These are phyloP conservation scores for Mirza zaza DNA, from an alignment of 2,113 vertebrate species.

Conservation along the genomic window DNA sequence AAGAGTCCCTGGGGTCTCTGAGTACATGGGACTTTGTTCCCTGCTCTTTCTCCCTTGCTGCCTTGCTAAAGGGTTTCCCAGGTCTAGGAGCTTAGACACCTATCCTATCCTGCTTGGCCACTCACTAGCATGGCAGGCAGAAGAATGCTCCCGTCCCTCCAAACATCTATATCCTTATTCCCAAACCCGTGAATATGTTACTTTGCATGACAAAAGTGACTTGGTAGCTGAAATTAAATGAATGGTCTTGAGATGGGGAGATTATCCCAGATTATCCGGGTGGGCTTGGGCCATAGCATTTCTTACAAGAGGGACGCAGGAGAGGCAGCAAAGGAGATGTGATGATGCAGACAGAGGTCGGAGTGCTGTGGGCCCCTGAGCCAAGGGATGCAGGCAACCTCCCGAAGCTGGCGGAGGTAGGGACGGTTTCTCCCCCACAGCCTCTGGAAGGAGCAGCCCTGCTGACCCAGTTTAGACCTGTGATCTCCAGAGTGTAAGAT, in stretches of 20 bases:
- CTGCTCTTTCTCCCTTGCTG: background rate
- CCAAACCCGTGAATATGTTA: background rate
- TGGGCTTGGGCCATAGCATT: background rate
- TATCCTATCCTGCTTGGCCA: background rate
- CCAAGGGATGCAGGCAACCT: no score
- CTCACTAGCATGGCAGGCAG: background rate
- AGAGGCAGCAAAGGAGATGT: background rate
- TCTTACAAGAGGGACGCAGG: background rate
- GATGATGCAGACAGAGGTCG: background rate
- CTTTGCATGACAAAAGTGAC: background rate
- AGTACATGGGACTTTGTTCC: background rate
- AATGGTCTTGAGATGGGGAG: background rate
- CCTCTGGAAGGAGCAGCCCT: background rate
- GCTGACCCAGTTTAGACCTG: background rate
- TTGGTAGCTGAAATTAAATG: background rate
- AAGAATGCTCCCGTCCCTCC: background rate
- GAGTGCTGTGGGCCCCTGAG: background rate
- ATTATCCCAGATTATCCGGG: background rate
- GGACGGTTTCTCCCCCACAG: no score
- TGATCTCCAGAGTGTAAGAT: background rate
- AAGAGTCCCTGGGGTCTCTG: background rate
- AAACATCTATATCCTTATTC: background rate
- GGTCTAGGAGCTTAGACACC: background rate
- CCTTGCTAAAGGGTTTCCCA: background rate
- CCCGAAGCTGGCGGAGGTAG: background rate